phyloP scores from a whole-genome alignment of 35 echinoderm and acorn worm species.

The Acanthaster planci region DNA sequence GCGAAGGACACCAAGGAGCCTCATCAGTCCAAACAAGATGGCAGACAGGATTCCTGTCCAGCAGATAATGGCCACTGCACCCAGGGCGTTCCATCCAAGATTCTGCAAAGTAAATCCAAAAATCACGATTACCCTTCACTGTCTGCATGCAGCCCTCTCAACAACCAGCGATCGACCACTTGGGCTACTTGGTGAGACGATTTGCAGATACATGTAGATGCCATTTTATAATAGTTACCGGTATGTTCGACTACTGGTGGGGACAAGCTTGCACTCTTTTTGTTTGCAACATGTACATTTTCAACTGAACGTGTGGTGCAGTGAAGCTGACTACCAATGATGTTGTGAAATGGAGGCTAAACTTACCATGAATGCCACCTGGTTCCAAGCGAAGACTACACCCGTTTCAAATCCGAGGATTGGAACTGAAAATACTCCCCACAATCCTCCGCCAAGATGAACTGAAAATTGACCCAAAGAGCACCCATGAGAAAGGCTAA shows the following conservation, averaged over 20 bases:
- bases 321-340: too few relatives aligned
- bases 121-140: too few relatives aligned
- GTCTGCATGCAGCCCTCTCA: too few relatives aligned
- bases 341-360: background rate
- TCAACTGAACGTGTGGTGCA: too few relatives aligned
- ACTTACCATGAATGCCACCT: slow-evolving; percentile 64
- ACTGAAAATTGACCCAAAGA: slow-evolving; percentile 46
- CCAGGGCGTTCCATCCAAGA: slow-evolving; percentile 74
- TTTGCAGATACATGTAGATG: too few relatives aligned
- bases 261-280: too few relatives aligned
- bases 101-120: too few relatives aligned
- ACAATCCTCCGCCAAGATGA: slow-evolving; percentile 85
- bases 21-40: slow-evolving; percentile 74
- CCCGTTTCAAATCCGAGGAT: slow-evolving; percentile 57
- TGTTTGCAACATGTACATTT: too few relatives aligned
- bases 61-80: slow-evolving; percentile 57
- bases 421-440: slow-evolving; percentile 67
- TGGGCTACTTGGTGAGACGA: too few relatives aligned
- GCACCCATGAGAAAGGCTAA: background rate
- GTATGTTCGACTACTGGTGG: too few relatives aligned
- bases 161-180: too few relatives aligned
- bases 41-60: slow-evolving; percentile 63
- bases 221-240: too few relatives aligned
- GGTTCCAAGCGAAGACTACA: slow-evolving; percentile 52
- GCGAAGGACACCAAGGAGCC: slow-evolving; percentile 56